A percentile compares a stretch with the other conserved stretches of the same genome.
Evolutionary conservation across 2,888 invertebrate genomes (phyloP).

Genomic region (Hoplodrina blanda): DNA sequence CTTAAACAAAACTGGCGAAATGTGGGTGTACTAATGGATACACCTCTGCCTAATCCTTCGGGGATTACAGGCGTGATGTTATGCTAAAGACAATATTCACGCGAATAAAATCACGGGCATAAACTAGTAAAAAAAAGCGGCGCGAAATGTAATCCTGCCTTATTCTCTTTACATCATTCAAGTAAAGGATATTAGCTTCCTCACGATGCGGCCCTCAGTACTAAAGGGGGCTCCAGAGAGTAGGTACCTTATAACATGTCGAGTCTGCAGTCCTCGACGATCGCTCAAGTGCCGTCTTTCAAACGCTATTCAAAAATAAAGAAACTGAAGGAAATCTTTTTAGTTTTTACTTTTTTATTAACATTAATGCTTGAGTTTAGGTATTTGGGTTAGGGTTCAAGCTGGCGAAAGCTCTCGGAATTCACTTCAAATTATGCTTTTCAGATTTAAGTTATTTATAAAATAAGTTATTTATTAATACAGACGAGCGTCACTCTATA

Average conservation of each 20-base stretch:
- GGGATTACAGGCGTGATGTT: no score
- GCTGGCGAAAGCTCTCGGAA: neutral
- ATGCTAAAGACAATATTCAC: no score
- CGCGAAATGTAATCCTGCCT: neutral
- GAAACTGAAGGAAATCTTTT: neutral
- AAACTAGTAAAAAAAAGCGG: no score
- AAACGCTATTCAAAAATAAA: constrained; percentile 40
- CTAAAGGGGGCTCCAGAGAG: constrained; percentile 34
- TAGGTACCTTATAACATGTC: constrained; percentile 40
- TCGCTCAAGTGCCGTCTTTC: constrained; percentile 24
- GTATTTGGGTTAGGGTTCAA: neutral
- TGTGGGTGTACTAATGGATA: no score
- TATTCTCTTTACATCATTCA: constrained; percentile 27
- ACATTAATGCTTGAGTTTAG: neutral
- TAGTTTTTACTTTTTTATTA: neutral
- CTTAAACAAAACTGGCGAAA: no score
- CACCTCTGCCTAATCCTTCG: no score
- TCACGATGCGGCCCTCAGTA: constrained; percentile 15
- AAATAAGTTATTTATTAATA: neutral
- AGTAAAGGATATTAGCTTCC: constrained; percentile 35
- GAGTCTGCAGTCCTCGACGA: constrained; percentile 46
- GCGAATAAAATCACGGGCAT: no score
- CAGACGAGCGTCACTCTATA: no score
- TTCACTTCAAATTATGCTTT: neutral
- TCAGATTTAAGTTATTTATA: neutral